Evolutionary conservation across 1,140 invertebrate genomes (phyloP).

Genomic region (Hesperophylax magnus): DNA sequence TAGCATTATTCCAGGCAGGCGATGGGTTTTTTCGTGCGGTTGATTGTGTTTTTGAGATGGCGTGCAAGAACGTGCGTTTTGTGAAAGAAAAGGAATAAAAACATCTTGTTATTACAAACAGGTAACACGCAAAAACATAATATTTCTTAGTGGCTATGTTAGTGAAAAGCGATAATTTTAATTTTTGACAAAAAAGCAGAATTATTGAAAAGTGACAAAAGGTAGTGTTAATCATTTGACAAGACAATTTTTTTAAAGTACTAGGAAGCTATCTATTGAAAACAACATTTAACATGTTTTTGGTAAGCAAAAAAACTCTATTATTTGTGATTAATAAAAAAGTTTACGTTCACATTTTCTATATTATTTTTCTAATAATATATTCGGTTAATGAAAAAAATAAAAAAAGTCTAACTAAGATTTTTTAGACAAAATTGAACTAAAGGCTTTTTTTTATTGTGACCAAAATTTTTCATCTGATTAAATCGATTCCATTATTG

Average conservation of each 20-base stretch:
- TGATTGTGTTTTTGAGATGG: slow-evolving; percentile 18
- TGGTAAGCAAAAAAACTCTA: no score
- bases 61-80: slow-evolving; percentile 46
- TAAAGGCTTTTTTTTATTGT: no score
- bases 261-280: neutral
- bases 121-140: slow-evolving; percentile 50
- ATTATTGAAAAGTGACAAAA: neutral
- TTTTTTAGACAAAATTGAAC: no score
- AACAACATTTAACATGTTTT: neutral
- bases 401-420: no score
- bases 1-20: slow-evolving; percentile 1
- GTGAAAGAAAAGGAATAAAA: slow-evolving; percentile 45
- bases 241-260: no score
- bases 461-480: no score
- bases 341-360: no score
- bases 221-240: no score
- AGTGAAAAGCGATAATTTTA: neutral
- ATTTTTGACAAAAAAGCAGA: neutral
- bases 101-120: slow-evolving; percentile 41
- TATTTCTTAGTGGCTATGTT: slow-evolving; percentile 49
- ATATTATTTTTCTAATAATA: no score
- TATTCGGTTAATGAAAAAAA: no score
- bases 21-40: slow-evolving; percentile 27
- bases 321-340: no score
- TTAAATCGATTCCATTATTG: no score